These are phyloP conservation scores for Rhinichthys klamathensis DNA, from an alignment of 2,113 vertebrate genomes.

Conservation along the genomic window DNA sequence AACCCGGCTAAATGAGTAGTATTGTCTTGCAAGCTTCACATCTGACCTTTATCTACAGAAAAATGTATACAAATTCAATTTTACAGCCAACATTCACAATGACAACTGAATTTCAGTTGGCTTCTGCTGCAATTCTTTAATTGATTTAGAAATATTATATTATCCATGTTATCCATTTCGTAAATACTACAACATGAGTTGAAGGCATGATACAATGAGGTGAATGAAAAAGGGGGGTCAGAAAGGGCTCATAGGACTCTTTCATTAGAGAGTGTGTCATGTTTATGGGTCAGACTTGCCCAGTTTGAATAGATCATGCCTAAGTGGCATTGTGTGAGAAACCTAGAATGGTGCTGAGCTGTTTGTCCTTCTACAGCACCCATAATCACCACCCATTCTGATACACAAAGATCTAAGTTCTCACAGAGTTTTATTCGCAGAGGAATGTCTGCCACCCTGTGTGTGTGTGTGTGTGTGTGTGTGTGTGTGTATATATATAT, in stretches of 20 bases:
- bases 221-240: neutral
- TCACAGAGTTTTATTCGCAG: conserved; percentile 39
- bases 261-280: neutral
- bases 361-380: conserved; percentile 58
- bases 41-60: neutral
- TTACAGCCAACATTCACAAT: neutral
- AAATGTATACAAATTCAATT: neutral
- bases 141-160: neutral
- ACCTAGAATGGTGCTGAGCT: conserved; percentile 61
- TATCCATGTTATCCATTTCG: neutral
- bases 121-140: neutral
- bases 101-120: neutral
- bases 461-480: neutral
- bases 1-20: neutral
- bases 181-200: neutral
- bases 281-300: conserved; percentile 7
- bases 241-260: neutral
- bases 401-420: conserved; percentile 11
- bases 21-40: neutral
- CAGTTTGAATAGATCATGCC: neutral
- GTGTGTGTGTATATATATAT: neutral
- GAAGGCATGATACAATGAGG: neutral
- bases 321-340: neutral
- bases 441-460: conserved; percentile 64
- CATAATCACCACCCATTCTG: conserved; percentile 37